These are phyloP conservation scores for Galerucella pusilla DNA, from an alignment of 2,888 invertebrate species.

Conservation along the genomic window DNA sequence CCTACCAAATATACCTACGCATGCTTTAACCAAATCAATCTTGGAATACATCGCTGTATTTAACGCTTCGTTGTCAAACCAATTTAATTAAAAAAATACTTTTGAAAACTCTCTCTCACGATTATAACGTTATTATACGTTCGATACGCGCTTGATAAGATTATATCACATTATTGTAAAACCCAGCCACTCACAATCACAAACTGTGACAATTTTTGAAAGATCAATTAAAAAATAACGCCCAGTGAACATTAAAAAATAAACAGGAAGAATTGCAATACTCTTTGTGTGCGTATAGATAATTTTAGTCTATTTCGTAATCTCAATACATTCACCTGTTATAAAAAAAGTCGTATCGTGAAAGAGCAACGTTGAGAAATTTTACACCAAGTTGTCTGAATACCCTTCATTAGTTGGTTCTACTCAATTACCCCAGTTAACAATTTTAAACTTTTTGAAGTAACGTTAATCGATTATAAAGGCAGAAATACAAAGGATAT, in stretches of 20 bases:
- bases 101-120: slow-evolving; percentile 20
- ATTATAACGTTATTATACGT: background rate
- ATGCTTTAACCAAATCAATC: no score
- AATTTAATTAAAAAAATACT: no score
- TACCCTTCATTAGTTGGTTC: background rate
- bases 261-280: slow-evolving; percentile 6
- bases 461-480: background rate
- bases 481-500: no score
- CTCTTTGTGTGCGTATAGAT: slow-evolving; percentile 11
- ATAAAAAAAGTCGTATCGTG: slow-evolving; percentile 4
- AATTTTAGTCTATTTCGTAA: slow-evolving; percentile 7
- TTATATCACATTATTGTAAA: slow-evolving; percentile 14
- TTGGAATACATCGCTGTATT: no score
- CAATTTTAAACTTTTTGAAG: background rate
- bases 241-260: slow-evolving; percentile 12
- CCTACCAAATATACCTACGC: no score
- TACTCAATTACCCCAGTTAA: background rate
- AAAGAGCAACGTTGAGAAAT: slow-evolving; percentile 7
- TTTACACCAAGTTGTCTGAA: background rate
- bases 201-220: slow-evolving; percentile 16
- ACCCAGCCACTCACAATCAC: background rate
- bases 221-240: slow-evolving; percentile 17
- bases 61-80: no score
- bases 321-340: slow-evolving; percentile 9
- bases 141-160: background rate